Evolutionary conservation across 2,888 invertebrate species (phyloP).

Genomic region (Macrosoma leucophasiata): DNA sequence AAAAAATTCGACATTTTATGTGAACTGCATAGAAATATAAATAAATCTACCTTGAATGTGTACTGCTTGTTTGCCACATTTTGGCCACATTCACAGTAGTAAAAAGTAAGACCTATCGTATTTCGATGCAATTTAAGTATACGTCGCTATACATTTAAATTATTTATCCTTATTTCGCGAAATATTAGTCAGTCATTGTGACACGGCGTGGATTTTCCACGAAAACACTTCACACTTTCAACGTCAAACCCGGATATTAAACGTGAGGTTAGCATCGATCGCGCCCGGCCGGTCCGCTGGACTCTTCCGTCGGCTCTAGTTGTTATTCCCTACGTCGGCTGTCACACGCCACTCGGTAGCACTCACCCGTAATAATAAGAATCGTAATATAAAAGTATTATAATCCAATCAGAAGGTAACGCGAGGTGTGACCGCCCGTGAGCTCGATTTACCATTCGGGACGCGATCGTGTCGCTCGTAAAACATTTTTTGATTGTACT

Average conservation of each 20-base stretch:
- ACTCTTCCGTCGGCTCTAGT: constrained; percentile 38
- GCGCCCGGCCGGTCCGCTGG: constrained; percentile 11
- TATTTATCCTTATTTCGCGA: no score
- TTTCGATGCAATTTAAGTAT: no score
- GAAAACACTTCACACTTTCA: constrained; percentile 8
- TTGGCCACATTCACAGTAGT: no score
- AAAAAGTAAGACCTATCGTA: no score
- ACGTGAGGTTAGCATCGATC: constrained; percentile 10
- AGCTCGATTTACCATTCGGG: constrained; percentile 59
- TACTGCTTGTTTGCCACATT: no score
- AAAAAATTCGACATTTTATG: no score
- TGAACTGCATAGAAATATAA: no score
- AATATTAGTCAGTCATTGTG: constrained; percentile 5
- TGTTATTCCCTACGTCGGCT: constrained; percentile 59
- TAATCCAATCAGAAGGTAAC: constrained; percentile 70
- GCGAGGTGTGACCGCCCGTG: constrained; percentile 66
- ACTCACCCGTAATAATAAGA: constrained; percentile 67
- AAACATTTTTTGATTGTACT: constrained; percentile 61
- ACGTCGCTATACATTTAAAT: no score
- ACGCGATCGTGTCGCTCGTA: constrained; percentile 53
- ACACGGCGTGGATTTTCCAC: constrained; percentile 2
- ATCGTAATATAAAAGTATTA: constrained; percentile 72
- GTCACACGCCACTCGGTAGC: constrained; percentile 63
- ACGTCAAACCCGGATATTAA: constrained; percentile 28
- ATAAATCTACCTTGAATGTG: no score